These are phyloP conservation scores for Agrotis puta DNA, from an alignment of 2,888 invertebrate genomes.

Conservation along the genomic window DNA sequence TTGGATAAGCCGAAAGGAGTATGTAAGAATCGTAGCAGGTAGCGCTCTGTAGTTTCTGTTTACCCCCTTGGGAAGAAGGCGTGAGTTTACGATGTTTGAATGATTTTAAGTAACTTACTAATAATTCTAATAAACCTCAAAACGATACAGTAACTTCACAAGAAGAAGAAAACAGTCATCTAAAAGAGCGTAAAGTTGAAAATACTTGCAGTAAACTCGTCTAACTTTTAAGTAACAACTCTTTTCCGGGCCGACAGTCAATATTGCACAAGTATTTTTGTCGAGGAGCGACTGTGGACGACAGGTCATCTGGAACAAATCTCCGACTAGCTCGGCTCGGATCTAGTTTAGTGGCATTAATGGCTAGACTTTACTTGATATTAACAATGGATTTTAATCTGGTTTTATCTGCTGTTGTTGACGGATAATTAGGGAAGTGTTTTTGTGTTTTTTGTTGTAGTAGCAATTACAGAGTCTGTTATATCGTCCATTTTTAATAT, in stretches of 20 bases:
- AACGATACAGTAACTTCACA: conserved; percentile 30
- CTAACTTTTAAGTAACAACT: conserved; percentile 66
- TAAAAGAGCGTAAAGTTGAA: conserved; percentile 34
- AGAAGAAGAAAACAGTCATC: conserved; percentile 31
- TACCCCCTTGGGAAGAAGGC: no score
- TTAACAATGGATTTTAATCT: conserved; percentile 51
- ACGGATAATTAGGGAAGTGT: not conserved
- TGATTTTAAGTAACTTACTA: no score
- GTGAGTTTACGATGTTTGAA: no score
- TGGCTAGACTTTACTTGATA: conserved; percentile 47
- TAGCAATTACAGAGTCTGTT: no score
- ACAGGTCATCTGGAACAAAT: conserved; percentile 82
- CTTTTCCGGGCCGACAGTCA: conserved; percentile 63
- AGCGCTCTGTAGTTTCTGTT: no score
- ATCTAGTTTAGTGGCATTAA: conserved; percentile 69
- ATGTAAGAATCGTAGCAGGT: no score
- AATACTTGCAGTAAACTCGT: conserved; percentile 62
- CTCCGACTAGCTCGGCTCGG: conserved; percentile 72
- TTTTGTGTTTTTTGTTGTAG: not conserved
- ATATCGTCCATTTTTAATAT: no score
- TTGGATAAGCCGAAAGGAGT: no score
- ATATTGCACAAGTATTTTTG: conserved; percentile 68
- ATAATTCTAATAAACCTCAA: conserved; percentile 23
- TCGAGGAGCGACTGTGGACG: conserved; percentile 66
- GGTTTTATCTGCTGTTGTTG: conserved; percentile 45